phyloP scores from a whole-genome alignment of 2,113 vertebrate species.

The Neofelis nebulosa region DNA sequence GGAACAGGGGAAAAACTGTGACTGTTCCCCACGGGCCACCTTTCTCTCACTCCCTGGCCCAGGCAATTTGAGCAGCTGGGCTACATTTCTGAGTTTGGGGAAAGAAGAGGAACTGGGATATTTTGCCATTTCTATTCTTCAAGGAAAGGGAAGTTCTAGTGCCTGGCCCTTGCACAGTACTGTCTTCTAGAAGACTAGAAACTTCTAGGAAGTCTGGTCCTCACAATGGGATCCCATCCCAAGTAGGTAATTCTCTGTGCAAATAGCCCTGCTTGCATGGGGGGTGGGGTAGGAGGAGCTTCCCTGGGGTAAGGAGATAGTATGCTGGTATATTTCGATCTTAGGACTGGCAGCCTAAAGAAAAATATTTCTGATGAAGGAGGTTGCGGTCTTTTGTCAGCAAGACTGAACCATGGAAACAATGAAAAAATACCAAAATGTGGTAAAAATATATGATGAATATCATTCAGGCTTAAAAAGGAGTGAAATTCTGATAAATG shows the following conservation, averaged over 20 bases:
- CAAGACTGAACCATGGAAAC: not conserved
- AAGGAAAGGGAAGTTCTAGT: not conserved
- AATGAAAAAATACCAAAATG: not conserved
- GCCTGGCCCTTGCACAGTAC: not conserved
- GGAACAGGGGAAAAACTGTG: not conserved
- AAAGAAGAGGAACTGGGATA: not conserved
- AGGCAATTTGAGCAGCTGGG: not conserved
- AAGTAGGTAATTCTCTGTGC: not conserved
- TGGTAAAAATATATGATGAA: not conserved
- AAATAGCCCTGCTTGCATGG: too few relatives aligned
- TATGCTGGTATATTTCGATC: not conserved
- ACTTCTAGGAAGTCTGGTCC: not conserved
- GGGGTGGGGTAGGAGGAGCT: not conserved
- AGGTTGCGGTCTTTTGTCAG: not conserved
- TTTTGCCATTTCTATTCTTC: not conserved
- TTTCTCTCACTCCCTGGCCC: not conserved
- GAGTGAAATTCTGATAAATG: not conserved
- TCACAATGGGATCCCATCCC: not conserved
- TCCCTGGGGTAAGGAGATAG: not conserved
- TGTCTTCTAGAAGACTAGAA: constrained; percentile 4
- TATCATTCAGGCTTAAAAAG: not conserved
- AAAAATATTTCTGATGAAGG: not conserved
- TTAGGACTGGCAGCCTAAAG: not conserved
- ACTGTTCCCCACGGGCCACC: not conserved
- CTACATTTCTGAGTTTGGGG: not conserved